Evolutionary conservation across 2,888 invertebrate genomes (phyloP).

Genomic region (Craniophora ligustri): DNA sequence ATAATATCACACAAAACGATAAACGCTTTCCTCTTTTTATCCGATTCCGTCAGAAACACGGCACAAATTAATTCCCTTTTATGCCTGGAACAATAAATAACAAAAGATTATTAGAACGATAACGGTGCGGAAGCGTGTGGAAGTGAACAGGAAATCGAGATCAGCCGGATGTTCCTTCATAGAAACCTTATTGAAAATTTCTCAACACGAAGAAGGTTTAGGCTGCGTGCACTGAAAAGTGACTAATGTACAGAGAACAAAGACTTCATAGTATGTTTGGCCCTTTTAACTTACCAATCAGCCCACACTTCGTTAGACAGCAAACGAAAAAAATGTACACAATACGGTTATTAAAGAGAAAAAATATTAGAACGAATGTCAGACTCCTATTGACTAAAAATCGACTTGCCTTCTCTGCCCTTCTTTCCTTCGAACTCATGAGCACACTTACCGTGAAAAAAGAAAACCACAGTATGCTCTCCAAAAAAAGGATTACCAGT

Average conservation of each 20-base stretch:
- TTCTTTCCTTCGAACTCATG: no score
- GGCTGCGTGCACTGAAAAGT: not conserved
- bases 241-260: not conserved
- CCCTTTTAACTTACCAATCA: no score
- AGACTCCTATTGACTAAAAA: no score
- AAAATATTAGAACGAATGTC: no score
- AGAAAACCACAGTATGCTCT: no score
- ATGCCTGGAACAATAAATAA: not conserved
- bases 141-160: slow-evolving; percentile 18
- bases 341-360: no score
- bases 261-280: not conserved
- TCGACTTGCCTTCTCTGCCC: no score
- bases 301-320: no score
- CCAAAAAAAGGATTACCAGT: no score
- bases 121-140: slow-evolving; percentile 2
- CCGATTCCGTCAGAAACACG: not conserved
- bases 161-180: slow-evolving; percentile 12
- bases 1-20: not conserved
- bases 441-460: no score
- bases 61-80: not conserved
- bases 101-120: slow-evolving; percentile 1
- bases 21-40: not conserved
- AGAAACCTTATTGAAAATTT: slow-evolving; percentile 14
- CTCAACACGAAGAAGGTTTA: not conserved
- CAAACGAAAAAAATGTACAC: no score